A percentile compares a stretch with the other conserved stretches of the same genome.
phyloP scores from a whole-genome alignment of 2,888 invertebrate species.

The Liposcelis brunnea region DNA sequence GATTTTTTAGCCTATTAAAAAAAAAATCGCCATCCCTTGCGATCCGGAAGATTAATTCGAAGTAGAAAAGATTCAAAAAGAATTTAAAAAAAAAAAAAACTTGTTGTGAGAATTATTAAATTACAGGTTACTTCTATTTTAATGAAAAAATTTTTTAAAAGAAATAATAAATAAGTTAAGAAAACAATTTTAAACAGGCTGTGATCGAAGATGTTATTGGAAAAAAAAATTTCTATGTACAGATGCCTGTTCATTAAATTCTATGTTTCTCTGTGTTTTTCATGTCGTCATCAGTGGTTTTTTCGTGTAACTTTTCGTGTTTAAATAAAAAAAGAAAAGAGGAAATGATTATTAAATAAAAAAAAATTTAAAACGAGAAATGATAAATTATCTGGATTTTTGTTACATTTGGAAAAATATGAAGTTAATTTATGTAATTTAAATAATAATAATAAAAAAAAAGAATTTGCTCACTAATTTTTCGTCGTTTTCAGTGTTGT shows the following conservation, averaged over 20 bases:
- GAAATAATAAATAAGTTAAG: background rate
- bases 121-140: slow-evolving; percentile 1
- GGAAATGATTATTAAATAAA: background rate
- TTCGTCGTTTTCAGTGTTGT: background rate
- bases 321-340: background rate
- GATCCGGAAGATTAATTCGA: no score
- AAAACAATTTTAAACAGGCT: slow-evolving; percentile 6
- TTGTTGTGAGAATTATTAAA: background rate
- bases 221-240: slow-evolving; percentile 7
- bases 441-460: background rate
- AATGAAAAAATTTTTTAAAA: background rate
- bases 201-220: slow-evolving; percentile 2
- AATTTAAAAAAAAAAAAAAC: no score
- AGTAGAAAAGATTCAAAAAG: no score
- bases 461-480: background rate
- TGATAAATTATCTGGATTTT: background rate
- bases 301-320: slow-evolving; percentile 1
- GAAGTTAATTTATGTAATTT: background rate
- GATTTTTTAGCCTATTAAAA: no score
- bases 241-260: slow-evolving; percentile 7
- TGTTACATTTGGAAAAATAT: slow-evolving; percentile 3
- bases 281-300: slow-evolving; percentile 6
- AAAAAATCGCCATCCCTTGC: no score
- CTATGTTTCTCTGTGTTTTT: slow-evolving; percentile 6
- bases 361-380: background rate